Percentiles rank a stretch among this genome's conserved stretches.
phyloP scores from a whole-genome alignment of 2,888 invertebrate species.

The Notocelia uddmanniana region DNA sequence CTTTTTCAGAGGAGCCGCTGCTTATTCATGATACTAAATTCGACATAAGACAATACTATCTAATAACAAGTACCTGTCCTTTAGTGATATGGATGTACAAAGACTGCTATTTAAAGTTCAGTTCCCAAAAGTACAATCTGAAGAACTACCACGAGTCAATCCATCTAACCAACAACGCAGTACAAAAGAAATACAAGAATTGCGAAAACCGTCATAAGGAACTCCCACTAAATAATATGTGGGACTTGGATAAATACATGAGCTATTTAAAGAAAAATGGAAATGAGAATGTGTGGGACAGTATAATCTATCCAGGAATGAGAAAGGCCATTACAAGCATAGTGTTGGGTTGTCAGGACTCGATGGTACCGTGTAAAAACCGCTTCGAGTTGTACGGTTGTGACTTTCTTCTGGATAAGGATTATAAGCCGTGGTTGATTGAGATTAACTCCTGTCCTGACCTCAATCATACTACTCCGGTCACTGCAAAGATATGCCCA shows the following conservation, averaged over 20 bases:
- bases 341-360: conserved; percentile 91
- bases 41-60: conserved; percentile 95
- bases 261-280: conserved; percentile 86
- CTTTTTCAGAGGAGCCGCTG: conserved; percentile 90
- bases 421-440: conserved; percentile 94
- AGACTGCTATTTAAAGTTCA: conserved; percentile 94
- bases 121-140: conserved; percentile 92
- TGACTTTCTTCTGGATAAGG: conserved; percentile 95
- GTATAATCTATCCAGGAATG: conserved; percentile 93
- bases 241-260: conserved; percentile 91
- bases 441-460: conserved; percentile 97
- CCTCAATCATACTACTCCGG: conserved; percentile 91
- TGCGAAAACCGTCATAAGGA: conserved; percentile 82
- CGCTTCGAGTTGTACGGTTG: conserved; percentile 97
- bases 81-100: conserved; percentile 95
- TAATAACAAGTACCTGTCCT: conserved; percentile 92
- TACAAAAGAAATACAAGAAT: conserved; percentile 91
- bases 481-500: conserved; percentile 93
- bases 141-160: conserved; percentile 93
- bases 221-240: conserved; percentile 93
- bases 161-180: conserved; percentile 95
- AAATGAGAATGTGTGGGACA: conserved; percentile 88
- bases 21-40: conserved; percentile 95
- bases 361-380: conserved; percentile 88
- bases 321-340: conserved; percentile 92